Conservation (phyloP, 2,888 invertebrate genomes). For the Dolomedes plantarius region DNA sequence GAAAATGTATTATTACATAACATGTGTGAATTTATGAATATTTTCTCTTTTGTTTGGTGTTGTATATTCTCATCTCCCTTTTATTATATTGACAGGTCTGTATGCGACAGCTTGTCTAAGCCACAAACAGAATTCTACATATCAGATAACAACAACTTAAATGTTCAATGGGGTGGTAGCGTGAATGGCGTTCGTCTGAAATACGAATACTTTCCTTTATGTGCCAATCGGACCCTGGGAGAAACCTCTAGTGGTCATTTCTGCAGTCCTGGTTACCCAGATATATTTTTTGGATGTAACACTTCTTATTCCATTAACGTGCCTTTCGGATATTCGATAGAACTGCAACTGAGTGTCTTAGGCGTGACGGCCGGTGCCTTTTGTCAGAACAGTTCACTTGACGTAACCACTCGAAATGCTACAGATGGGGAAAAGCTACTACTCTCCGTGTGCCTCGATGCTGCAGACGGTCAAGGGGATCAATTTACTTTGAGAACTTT, state of each 20-base stretch:
- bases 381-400: conserved; percentile 35
- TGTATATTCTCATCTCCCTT: no score
- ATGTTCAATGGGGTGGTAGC: conserved; percentile 28
- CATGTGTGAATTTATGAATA: no score
- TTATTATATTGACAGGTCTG: no score
- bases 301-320: conserved; percentile 51
- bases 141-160: conserved; percentile 52
- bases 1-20: no score
- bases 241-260: conserved; percentile 39
- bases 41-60: no score
- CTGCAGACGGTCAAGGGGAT: conserved; percentile 6
- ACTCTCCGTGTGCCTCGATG: conserved; percentile 30
- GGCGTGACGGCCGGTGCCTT: conserved; percentile 41
- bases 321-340: conserved; percentile 65
- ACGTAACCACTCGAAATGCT: conserved; percentile 22
- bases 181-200: conserved; percentile 31
- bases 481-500: conserved; percentile 13
- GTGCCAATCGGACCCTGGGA: conserved; percentile 45
- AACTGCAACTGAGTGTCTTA: conserved; percentile 49
- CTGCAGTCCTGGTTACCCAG: conserved; percentile 56
- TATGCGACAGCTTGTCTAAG: conserved; percentile 35
- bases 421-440: conserved; percentile 8
- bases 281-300: conserved; percentile 45
- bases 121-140: conserved; percentile 63
- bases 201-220: conserved; percentile 47